A percentile compares a stretch with the other conserved stretches of the same genome.
Conservation (phyloP, 2,888 invertebrate species). For the Gastrophysa polygoni region DNA sequence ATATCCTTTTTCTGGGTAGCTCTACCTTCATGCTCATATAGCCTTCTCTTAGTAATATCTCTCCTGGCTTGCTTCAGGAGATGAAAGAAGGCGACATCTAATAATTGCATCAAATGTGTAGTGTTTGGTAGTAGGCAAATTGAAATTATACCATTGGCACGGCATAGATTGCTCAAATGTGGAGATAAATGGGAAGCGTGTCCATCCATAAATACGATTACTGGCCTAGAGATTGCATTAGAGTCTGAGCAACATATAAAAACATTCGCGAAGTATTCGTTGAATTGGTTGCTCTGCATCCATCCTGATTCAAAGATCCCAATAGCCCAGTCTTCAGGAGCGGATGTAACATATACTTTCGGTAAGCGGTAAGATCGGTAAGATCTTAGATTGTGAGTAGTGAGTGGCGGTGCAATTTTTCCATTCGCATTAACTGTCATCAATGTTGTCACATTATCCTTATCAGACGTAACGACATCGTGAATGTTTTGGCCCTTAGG, state of each 20-base stretch:
- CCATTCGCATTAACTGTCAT: slow-evolving; percentile 21
- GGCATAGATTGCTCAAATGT: slow-evolving; percentile 20
- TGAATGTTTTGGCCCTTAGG: slow-evolving; percentile 20
- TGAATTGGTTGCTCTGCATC: slow-evolving; percentile 26
- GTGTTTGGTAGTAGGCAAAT: slow-evolving; percentile 7
- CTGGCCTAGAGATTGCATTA: slow-evolving; percentile 10
- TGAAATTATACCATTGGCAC: slow-evolving; percentile 14
- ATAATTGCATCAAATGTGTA: slow-evolving; percentile 4
- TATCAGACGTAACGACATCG: slow-evolving; percentile 15
- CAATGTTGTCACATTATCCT: slow-evolving; percentile 28
- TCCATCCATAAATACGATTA: slow-evolving; percentile 23
- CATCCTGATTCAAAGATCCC: slow-evolving; percentile 28
- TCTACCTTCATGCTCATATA: background rate
- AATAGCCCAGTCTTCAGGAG: slow-evolving; percentile 19
- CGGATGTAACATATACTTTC: background rate
- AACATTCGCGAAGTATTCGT: slow-evolving; percentile 20
- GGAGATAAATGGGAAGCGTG: slow-evolving; percentile 22
- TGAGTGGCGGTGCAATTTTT: slow-evolving; percentile 16
- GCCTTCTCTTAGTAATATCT: background rate
- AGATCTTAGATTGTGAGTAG: slow-evolving; percentile 21
- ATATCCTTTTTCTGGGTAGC: too few species aligned
- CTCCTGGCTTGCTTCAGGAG: slow-evolving; percentile 20
- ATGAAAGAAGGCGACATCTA: slow-evolving; percentile 17
- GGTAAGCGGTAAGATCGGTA: slow-evolving; percentile 16
- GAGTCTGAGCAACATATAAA: slow-evolving; percentile 12